phyloP scores from a whole-genome alignment of 2,797 vertebrate species.

The Neosilurus hyrtlii region DNA sequence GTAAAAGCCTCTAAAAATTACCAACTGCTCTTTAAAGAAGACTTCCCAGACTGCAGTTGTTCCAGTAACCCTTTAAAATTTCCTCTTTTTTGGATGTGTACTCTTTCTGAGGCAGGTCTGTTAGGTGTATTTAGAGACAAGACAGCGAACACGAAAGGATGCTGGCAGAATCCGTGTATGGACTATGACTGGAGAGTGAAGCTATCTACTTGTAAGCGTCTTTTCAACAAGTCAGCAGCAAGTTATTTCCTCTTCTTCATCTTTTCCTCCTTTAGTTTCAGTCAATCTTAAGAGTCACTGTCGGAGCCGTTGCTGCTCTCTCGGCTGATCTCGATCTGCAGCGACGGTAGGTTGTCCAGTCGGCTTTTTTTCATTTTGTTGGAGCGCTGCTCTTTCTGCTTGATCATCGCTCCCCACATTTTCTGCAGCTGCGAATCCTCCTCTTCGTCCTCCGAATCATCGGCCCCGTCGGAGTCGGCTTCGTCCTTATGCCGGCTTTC shows the following conservation, averaged over 20 bases:
- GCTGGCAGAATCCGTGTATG: conserved; percentile 20
- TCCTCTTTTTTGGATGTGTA: not conserved
- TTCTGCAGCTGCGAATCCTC: conserved; percentile 90
- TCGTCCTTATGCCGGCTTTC: conserved; percentile 26
- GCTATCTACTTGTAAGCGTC: conserved; percentile 36
- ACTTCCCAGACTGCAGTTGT: not conserved
- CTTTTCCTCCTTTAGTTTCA: conserved; percentile 1
- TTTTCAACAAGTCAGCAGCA: conserved; percentile 23
- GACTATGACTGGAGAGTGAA: conserved; percentile 34
- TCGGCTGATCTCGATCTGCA: conserved; percentile 97
- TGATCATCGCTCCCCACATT: conserved; percentile 95
- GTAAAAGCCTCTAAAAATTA: conserved; percentile 4
- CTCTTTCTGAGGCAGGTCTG: conserved; percentile 1
- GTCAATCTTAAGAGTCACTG: conserved; percentile 82
- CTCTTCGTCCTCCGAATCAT: conserved; percentile 83
- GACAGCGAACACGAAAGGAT: not conserved
- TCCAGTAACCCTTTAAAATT: conserved; percentile 4
- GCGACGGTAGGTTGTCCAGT: conserved; percentile 91
- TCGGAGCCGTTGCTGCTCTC: conserved; percentile 92
- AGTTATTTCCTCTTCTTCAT: conserved; percentile 1
- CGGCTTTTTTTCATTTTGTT: conserved; percentile 91
- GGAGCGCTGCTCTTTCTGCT: conserved; percentile 88
- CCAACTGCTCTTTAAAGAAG: conserved; percentile 44
- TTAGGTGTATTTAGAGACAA: conserved; percentile 4
- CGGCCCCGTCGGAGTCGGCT: conserved; percentile 50